Evolutionary conservation across 2,888 invertebrate genomes (phyloP).

Genomic region (Tineola bisselliella): DNA sequence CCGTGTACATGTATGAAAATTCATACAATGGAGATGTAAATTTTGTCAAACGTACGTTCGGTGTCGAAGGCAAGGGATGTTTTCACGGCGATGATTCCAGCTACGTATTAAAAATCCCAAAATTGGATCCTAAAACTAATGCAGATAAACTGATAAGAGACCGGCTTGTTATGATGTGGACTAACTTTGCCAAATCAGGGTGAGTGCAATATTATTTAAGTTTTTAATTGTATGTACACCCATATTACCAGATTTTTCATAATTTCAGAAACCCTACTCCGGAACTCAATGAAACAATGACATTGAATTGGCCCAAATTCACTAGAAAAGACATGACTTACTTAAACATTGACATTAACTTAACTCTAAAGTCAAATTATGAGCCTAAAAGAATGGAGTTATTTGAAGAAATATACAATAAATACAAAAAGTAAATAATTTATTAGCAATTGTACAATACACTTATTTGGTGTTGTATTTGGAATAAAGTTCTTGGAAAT

Average conservation of each 20-base stretch:
- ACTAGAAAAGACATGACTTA: slow-evolving; percentile 17
- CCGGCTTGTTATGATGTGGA: slow-evolving; percentile 35
- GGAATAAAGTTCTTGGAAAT: slow-evolving; percentile 40
- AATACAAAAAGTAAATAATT: slow-evolving; percentile 24
- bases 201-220: slow-evolving; percentile 22
- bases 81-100: slow-evolving; percentile 15
- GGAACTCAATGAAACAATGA: slow-evolving; percentile 17
- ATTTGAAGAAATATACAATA: slow-evolving; percentile 28
- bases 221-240: background rate
- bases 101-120: slow-evolving; percentile 20
- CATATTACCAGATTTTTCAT: background rate
- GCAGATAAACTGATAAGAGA: slow-evolving; percentile 21
- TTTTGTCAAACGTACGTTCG: background rate
- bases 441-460: no score
- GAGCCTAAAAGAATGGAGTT: slow-evolving; percentile 29
- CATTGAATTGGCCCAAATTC: slow-evolving; percentile 23
- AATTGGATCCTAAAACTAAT: slow-evolving; percentile 8
- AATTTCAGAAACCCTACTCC: slow-evolving; percentile 29
- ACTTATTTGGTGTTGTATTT: slow-evolving; percentile 20
- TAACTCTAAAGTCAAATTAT: slow-evolving; percentile 24
- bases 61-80: background rate
- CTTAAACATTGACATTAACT: slow-evolving; percentile 26
- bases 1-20: slow-evolving; percentile 32
- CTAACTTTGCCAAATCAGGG: slow-evolving; percentile 39
- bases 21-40: slow-evolving; percentile 27